phyloP scores from a whole-genome alignment of 2,888 invertebrate genomes.

The Stegana nigrithorax region DNA sequence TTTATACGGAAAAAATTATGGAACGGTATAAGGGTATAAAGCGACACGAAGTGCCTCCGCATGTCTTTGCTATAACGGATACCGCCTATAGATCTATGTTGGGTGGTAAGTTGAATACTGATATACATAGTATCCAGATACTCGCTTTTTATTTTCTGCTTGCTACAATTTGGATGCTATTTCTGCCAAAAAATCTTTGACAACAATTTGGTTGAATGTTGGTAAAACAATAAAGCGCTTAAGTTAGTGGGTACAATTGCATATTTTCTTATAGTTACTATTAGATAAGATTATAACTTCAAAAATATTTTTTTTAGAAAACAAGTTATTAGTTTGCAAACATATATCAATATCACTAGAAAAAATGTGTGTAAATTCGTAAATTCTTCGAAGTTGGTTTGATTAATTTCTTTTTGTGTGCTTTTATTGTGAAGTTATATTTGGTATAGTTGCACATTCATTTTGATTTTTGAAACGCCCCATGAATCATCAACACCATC shows the following conservation, averaged over 20 bases:
- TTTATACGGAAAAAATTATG: slow-evolving; percentile 99
- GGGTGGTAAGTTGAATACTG: slow-evolving; percentile 87
- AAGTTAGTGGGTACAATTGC: background rate
- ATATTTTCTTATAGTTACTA: background rate
- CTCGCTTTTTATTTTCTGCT: background rate
- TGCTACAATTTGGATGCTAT: slow-evolving; percentile 10
- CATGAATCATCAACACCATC: no score
- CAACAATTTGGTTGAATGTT: slow-evolving; percentile 34
- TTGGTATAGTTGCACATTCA: no score
- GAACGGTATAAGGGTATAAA: slow-evolving; percentile 99
- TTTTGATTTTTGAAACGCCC: no score
- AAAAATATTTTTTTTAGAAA: no score
- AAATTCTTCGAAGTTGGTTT: no score
- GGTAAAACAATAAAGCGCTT: slow-evolving; percentile 28
- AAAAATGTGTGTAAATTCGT: no score
- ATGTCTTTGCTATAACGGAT: slow-evolving; percentile 99
- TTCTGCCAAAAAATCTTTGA: slow-evolving; percentile 8
- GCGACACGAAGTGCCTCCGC: slow-evolving; percentile 98
- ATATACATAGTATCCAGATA: background rate
- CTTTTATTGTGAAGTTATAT: no score
- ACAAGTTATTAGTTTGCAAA: no score
- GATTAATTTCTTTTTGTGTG: no score
- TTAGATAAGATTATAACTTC: background rate
- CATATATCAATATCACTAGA: no score
- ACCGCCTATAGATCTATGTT: slow-evolving; percentile 99